Evolutionary conservation across 1,140 invertebrate genomes (phyloP).

Genomic region (Samia ricini): DNA sequence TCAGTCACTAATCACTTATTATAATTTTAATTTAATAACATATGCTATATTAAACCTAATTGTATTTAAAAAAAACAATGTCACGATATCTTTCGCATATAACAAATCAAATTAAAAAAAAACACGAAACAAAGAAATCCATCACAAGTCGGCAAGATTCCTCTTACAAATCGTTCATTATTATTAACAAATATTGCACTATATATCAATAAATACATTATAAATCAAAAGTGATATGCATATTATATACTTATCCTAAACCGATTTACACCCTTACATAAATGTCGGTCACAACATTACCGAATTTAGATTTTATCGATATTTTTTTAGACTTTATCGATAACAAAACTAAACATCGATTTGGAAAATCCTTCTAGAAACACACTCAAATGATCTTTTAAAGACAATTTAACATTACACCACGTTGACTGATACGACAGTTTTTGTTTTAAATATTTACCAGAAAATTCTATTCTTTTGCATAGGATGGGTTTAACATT

Average conservation of each 20-base stretch:
- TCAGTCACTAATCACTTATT: constrained; percentile 21
- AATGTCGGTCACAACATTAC: background rate
- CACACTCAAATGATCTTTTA: background rate
- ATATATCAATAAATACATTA: constrained; percentile 31
- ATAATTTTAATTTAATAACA: constrained; percentile 27
- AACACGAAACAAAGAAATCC: constrained; percentile 32
- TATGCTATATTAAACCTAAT: constrained; percentile 33
- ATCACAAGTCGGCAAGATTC: constrained; percentile 55
- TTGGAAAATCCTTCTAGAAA: background rate
- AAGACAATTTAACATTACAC: background rate
- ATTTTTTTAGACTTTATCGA: background rate
- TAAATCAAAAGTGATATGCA: constrained; percentile 51
- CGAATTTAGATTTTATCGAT: background rate
- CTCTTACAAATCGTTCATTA: constrained; percentile 14
- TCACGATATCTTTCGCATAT: constrained; percentile 20
- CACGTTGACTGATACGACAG: background rate
- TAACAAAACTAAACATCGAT: background rate
- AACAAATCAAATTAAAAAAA: constrained; percentile 26
- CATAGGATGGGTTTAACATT: too few species aligned
- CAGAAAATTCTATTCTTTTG: background rate
- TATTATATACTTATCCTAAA: constrained; percentile 45
- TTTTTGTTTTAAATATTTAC: background rate
- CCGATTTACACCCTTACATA: background rate
- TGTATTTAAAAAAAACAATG: constrained; percentile 17
- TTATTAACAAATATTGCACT: constrained; percentile 49